Evolutionary conservation across 2,113 vertebrate species (phyloP).

Genomic region (Oxyruncus cristatus): DNA sequence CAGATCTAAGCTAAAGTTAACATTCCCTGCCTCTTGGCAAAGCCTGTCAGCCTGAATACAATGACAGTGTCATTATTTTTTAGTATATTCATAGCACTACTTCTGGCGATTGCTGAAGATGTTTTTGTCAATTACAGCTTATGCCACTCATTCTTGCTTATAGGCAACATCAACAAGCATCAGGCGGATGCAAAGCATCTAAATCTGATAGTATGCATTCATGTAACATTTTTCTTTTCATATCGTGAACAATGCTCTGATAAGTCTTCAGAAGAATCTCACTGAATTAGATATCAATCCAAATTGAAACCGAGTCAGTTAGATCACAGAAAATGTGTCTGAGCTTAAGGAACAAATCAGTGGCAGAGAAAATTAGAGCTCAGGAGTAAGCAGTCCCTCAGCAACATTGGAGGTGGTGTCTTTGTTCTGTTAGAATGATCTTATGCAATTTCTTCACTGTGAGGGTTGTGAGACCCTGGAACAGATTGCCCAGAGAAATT

Average conservation of each 20-base stretch:
- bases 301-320: neutral
- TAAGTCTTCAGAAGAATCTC: neutral
- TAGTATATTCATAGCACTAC: neutral
- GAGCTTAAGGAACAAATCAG: neutral
- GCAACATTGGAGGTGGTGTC: neutral
- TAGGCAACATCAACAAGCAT: neutral
- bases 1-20: neutral
- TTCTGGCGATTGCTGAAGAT: neutral
- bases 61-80: neutral
- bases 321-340: neutral
- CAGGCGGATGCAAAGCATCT: neutral
- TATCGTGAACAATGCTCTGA: neutral
- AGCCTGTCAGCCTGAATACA: neutral
- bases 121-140: neutral
- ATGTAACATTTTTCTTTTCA: neutral
- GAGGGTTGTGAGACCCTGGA: neutral
- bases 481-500: neutral
- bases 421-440: neutral
- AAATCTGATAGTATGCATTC: neutral
- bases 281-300: neutral
- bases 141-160: neutral
- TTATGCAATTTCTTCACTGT: neutral
- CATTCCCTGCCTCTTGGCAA: neutral
- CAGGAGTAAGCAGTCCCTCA: neutral
- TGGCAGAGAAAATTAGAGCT: neutral